Evolutionary conservation across 2,888 invertebrate species (phyloP), one percentile per base, ranked within the genome.

Genomic region (Drosophila mimica): DNA sequence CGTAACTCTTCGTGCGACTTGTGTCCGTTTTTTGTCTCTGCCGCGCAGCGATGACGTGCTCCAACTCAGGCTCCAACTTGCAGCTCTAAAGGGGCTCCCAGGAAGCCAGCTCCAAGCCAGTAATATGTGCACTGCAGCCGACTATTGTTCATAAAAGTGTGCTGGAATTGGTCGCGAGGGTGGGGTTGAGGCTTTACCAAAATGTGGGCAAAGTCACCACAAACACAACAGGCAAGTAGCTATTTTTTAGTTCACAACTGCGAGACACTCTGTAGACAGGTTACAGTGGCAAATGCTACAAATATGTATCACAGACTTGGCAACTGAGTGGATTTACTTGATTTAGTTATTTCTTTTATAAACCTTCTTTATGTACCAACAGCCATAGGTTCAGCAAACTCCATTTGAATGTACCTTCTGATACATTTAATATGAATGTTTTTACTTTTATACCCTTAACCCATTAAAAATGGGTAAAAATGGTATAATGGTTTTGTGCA

Each of bases 1-100:
- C 90, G 87, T 88, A 90, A 87, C 89, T 87, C 90, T 90, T 90
- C 83, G 74, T 75, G 89, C 67, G 71, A 78, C 73, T 86, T 81
- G 75, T 78, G 88, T 84, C 81, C 81, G 85, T 89, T 89, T 80
- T 85, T 78, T 80, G 70, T 74, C 34, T 59, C 38, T 34, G 68
- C 52, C 51, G 58, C 57, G 54, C 28, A 54, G 28, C 52, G 62
- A 63, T 76, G 81, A 79, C 67, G 75, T 64, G 82, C 71, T 46
- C 46, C 15, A 46, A 46, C 59, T 66, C 69, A 59, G 53, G 57
- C 71, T 58, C 28, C 59, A 68, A 48, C 36, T 53, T 34, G 53
- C 53, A 53, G 33, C 53, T 34, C 31, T 38, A 46, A 53, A 48
- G 38, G 33, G 48, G 34, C 20, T 25, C 20, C 15, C 13, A 25